Base-by-base conservation (phyloP, 2,888 invertebrate species). In the Thera obeliscata region DNA sequence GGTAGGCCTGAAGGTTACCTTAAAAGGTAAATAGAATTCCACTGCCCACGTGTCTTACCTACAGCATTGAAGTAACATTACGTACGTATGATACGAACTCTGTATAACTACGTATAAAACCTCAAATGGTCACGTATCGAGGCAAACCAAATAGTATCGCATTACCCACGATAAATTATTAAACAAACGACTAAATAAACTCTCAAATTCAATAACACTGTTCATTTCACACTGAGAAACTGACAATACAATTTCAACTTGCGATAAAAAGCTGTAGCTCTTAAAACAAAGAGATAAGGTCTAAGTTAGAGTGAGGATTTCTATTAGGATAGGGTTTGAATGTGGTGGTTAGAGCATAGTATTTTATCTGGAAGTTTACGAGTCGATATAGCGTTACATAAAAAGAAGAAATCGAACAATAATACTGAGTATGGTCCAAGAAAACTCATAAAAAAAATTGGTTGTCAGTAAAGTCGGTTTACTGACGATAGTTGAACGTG, bases 361-460 rank as follows among this genome's bases (percentile, higher is more conserved):
- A 87, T 88, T 86, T 87, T 85, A 87, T 85, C 80, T 78, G 75
- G 79, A 82, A 81, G 79, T 90, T 89, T 87, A 88, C 83, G 86
- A 84, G 76, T 78, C 80, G 82, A 84, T 87, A 84, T 83, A 81
- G 82, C 81, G 83, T 87, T 85, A 83, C 87, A 80, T 74, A 84
- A 87, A 88, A 84, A 83, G 80, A 81, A 82, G 78, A 77, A 81
- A 78, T 69, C 72, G 74, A 75, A 74, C 76, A 74, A 76, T 81
- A 80, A 80, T 80, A 81, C 77, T 79, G 69, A 69, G 58, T 70
- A 35, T 69, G 82, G 81, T 63, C 50, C 73, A 83, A 77, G 9
- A 22, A 7, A 61, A 43, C 12, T 52, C 41, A n/a, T n/a, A n/a
- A 9, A 1, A 22, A 60, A 41, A 3, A 7, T 50, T 12, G 5